Base-by-base conservation (phyloP, 1,140 invertebrate genomes). In the Zeugodacus cucurbitae region DNA sequence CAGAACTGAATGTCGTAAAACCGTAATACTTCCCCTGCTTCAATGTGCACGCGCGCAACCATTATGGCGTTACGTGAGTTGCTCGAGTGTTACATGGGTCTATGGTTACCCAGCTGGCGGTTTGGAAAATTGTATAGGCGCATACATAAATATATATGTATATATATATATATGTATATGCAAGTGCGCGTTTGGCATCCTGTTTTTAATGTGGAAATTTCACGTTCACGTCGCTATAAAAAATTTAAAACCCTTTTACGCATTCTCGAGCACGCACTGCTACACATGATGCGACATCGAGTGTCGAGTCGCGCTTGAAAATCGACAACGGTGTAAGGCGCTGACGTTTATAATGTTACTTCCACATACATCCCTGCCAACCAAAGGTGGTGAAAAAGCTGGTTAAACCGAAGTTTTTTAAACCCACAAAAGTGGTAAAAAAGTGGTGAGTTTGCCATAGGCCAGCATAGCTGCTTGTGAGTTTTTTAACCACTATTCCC, bases 241-340 rank as follows among this genome's bases (percentile, higher is more conserved):
- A 48, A 87, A 62, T 86, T 37, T 88, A 64, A 88, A 88, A 88
- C 88, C 88, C 82, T 88, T 88, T 88, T 34, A 86, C 54, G 29
- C 78, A 86, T 86, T 88, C 78, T 88, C 74, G 58, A 86, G 88
- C 88, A 88, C 88, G 88, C 74, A 48, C 88, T 88, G 88, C 88
- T 88, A 78, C 88, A 62, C 34, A 67, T 88, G 57, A 88, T 88
- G 58, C 58, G n/a, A n/a, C 86, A 67, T 88, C 70, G 78, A 88
- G 88, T 64, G 74, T 82, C 37, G n/a, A 22, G 17, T 26, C 37
- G 22, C 34, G 48, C 70, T 41, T 41, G 26, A 41, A 67, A 74
- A 74, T 44, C 32, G 37, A 17, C 48, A 54, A 41, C 48, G 37
- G 29, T 32, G 59, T 48, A 70, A 11, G 29, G 6, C 54, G 2